phyloP scores from a whole-genome alignment of 2,888 invertebrate species.

The Cantharis nigra region DNA sequence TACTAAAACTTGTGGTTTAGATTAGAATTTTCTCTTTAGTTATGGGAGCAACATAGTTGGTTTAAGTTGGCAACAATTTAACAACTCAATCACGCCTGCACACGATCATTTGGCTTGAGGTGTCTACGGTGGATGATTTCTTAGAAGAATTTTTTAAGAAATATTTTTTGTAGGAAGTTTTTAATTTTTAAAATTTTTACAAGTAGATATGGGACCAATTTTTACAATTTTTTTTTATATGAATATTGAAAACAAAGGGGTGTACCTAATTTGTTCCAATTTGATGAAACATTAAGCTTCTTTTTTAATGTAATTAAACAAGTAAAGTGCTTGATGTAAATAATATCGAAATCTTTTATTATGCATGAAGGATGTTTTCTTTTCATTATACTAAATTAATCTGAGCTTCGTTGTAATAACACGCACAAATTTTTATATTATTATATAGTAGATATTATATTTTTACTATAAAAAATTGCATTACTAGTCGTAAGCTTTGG shows the following conservation, averaged over 20 bases:
- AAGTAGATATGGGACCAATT: background rate
- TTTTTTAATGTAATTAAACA: constrained; percentile 6
- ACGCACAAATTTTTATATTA: background rate
- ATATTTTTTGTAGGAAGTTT: background rate
- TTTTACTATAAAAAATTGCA: background rate
- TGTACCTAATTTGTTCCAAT: constrained; percentile 20
- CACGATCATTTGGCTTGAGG: constrained; percentile 25
- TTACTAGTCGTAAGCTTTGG: background rate
- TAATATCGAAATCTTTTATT: background rate
- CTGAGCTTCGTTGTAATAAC: background rate
- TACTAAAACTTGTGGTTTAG: background rate
- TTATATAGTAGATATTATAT: background rate
- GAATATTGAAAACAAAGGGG: background rate
- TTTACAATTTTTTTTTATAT: background rate
- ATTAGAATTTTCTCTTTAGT: constrained; percentile 30
- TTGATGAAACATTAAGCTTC: constrained; percentile 24
- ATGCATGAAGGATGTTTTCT: background rate
- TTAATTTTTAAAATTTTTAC: background rate
- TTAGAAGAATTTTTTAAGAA: background rate
- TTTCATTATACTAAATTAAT: background rate
- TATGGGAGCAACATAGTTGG: constrained; percentile 49
- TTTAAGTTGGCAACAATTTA: constrained; percentile 47
- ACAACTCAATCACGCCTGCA: constrained; percentile 46
- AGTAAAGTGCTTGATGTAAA: background rate
- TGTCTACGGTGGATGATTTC: background rate